Base-by-base conservation (phyloP, 2,888 invertebrate genomes). In the Eilema griseolum region DNA sequence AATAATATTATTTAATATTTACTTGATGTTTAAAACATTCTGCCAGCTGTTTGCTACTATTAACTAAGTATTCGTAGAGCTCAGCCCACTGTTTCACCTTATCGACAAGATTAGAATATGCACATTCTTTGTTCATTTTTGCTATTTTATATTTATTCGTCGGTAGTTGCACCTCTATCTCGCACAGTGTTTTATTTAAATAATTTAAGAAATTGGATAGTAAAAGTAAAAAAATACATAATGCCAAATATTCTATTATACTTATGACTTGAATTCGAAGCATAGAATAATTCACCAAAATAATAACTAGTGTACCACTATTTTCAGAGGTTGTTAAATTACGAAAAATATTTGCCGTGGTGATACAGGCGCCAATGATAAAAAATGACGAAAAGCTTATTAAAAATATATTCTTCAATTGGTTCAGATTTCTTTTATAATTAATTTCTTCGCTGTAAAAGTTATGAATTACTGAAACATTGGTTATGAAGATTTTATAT, bases 1-100 rank as follows among this genome's bases (percentile, higher is more conserved):
- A 20, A 26, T 26, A 3, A 16, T 63, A 24, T 0, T 16, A 16
- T 1, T 26, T 20, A 20, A 59, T 41, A 60, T 8, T 60, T 66
- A 66, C 66, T 24, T 66, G n/a, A 20, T 60, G 12, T 2, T 63
- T 37, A 69, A 59, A 69, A 63, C 57, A 69, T 2, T 57, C 26
- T n/a, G 59, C 41, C 14, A 63, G 16, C 37, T 57, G 57, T 10
- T 63, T 60, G 24, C 57, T 37, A 63, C 68, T 41, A n/a, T 59
- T 63, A 7, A 63, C 63, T 28, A 63, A 16, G 12, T 4, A 16
- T 23, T 69, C 28, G 26, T 69, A 69, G 0, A 31, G 8, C 14
- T 63, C 57, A 56, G 41, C 8, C 37, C 62, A 69, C 2, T 63
- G 59, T 16, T 57, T 63, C 20, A 69, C 14, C 57, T 63, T 37